phyloP scores from a whole-genome alignment of 2,113 vertebrate genomes.

The Thamnophis sirtalis region DNA sequence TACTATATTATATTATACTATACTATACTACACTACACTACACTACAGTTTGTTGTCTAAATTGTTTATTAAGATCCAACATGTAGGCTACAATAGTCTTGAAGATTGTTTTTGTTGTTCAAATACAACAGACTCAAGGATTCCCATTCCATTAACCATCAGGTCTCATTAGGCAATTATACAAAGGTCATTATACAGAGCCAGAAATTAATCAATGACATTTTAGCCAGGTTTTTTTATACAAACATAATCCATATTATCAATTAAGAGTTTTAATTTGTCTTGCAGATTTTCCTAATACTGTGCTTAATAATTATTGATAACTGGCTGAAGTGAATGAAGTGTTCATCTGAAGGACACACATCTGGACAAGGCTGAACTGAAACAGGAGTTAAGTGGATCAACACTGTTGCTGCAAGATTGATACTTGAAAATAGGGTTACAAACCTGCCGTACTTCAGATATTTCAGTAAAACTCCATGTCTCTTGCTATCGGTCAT shows the following conservation, averaged over 20 bases:
- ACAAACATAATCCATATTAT: not conserved
- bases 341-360: not conserved
- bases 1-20: not conserved
- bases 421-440: not conserved
- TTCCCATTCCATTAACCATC: not conserved
- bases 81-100: not conserved
- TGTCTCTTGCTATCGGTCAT: not conserved
- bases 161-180: not conserved
- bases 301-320: not conserved
- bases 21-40: too few relatives aligned
- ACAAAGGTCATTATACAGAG: not conserved
- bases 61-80: not conserved
- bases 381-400: not conserved
- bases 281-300: not conserved
- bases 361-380: not conserved
- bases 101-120: not conserved
- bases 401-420: not conserved
- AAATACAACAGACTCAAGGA: not conserved
- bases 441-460: not conserved
- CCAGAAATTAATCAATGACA: not conserved
- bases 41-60: not conserved
- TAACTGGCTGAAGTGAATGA: not conserved
- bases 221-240: not conserved
- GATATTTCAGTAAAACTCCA: not conserved
- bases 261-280: not conserved